Conservation (phyloP, 2,888 invertebrate genomes). For the Adelphocoris suturalis region DNA sequence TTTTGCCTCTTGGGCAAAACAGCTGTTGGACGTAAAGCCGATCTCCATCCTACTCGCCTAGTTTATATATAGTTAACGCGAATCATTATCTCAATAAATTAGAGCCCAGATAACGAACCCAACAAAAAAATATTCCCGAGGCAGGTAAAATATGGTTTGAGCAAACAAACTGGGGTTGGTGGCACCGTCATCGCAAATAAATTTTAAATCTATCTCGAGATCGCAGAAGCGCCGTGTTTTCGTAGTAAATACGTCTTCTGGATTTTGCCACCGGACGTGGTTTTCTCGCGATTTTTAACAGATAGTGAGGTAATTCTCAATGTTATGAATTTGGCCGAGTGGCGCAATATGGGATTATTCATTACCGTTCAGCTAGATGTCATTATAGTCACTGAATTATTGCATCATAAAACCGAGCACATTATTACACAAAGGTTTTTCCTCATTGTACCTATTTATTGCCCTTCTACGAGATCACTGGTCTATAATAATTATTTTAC, state of each 20-base stretch:
- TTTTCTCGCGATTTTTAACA: neutral
- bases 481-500: no score
- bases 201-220: neutral
- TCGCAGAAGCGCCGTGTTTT: neutral
- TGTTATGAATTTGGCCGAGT: neutral
- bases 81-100: neutral
- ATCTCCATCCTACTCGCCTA: neutral
- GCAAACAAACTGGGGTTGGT: neutral
- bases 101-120: neutral
- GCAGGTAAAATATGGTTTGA: neutral
- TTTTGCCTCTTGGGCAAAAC: constrained; percentile 29
- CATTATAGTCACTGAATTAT: no score
- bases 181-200: neutral
- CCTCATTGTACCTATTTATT: no score
- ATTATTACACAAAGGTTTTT: no score
- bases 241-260: neutral
- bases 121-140: neutral
- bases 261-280: neutral
- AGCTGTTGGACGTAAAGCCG: neutral
- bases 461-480: no score
- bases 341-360: neutral
- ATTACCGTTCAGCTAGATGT: no score
- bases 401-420: no score
- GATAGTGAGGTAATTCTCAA: neutral
- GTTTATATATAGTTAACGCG: neutral